These are phyloP conservation scores for Diplodus sargus DNA, from an alignment of 2,797 vertebrate genomes.

Conservation along the genomic window DNA sequence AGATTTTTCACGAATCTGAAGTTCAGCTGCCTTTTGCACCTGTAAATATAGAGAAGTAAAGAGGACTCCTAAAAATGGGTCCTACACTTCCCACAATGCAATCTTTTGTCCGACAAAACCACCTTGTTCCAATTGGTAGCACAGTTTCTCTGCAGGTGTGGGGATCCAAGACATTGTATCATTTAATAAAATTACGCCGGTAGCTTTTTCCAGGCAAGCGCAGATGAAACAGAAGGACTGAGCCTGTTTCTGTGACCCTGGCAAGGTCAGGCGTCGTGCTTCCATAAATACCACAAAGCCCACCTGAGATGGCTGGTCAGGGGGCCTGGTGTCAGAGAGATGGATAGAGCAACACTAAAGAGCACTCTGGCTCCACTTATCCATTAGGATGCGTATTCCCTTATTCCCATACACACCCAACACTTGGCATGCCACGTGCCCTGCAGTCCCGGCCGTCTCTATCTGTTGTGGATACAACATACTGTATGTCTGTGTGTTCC, in stretches of 20 bases:
- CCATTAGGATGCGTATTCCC: constrained; percentile 69
- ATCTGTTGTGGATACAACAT: not conserved
- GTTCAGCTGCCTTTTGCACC: not conserved
- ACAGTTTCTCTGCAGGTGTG: not conserved
- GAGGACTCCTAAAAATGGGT: not conserved
- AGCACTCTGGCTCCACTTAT: constrained; percentile 73
- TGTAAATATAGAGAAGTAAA: not conserved
- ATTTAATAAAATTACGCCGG: not conserved
- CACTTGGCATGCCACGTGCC: constrained; percentile 36
- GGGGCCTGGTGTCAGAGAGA: constrained; percentile 74
- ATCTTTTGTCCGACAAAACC: not conserved
- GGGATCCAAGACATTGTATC: too few relatives aligned
- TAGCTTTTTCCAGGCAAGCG: constrained; percentile 3
- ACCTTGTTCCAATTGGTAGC: not conserved
- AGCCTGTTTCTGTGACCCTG: constrained; percentile 42
- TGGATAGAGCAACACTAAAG: constrained; percentile 77
- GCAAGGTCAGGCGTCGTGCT: constrained; percentile 59
- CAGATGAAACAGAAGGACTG: constrained; percentile 34
- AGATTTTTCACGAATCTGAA: too few relatives aligned
- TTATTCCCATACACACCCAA: constrained; percentile 51
- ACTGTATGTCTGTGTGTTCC: not conserved
- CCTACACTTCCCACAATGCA: not conserved
- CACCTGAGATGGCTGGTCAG: constrained; percentile 72
- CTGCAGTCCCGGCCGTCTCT: constrained; percentile 5
- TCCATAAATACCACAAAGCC: constrained; percentile 78